These are phyloP conservation scores for Drosophila takahashii DNA, from an alignment of 1,140 invertebrate genomes.

Conservation along the genomic window DNA sequence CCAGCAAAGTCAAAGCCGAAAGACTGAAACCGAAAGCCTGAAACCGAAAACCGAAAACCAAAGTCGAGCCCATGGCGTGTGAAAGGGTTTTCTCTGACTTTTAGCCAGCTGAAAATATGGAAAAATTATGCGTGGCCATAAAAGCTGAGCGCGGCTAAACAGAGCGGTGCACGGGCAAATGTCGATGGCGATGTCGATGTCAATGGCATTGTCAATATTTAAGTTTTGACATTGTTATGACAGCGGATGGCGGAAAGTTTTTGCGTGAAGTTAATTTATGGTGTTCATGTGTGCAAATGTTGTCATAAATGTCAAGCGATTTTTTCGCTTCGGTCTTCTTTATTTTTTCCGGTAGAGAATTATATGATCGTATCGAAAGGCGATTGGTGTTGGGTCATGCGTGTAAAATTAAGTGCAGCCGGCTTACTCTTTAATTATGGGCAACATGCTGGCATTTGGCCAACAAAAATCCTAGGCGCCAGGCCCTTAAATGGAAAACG, in stretches of 20 bases:
- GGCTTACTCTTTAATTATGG: constrained; percentile 28
- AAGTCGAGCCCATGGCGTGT: constrained; percentile 21
- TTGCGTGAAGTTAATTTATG: constrained; percentile 77
- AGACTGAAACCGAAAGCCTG: constrained; percentile 31
- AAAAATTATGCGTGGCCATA: constrained; percentile 76
- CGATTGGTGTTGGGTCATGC: constrained; percentile 44
- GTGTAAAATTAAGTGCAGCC: constrained; percentile 42
- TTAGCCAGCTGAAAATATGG: constrained; percentile 73
- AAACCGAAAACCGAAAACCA: constrained; percentile 31
- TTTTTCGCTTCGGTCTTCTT: constrained; percentile 32
- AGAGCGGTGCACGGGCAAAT: constrained; percentile 48
- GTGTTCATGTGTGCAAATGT: constrained; percentile 80
- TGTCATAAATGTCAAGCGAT: constrained; percentile 76
- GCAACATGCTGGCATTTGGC: constrained; percentile 17
- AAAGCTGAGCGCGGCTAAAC: constrained; percentile 62
- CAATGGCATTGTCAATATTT: constrained; percentile 80
- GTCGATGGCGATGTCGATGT: constrained; percentile 44
- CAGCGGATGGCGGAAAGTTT: constrained; percentile 54
- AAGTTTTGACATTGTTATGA: constrained; percentile 80
- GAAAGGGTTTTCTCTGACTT: constrained; percentile 72
- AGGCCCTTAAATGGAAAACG: constrained; percentile 2
- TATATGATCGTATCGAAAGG: constrained; percentile 47
- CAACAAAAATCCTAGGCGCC: constrained; percentile 13
- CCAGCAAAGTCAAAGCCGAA: constrained; percentile 6
- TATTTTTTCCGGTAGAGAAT: constrained; percentile 41